phyloP scores from a whole-genome alignment of 1,140 invertebrate species.

The Colletes gigas region DNA sequence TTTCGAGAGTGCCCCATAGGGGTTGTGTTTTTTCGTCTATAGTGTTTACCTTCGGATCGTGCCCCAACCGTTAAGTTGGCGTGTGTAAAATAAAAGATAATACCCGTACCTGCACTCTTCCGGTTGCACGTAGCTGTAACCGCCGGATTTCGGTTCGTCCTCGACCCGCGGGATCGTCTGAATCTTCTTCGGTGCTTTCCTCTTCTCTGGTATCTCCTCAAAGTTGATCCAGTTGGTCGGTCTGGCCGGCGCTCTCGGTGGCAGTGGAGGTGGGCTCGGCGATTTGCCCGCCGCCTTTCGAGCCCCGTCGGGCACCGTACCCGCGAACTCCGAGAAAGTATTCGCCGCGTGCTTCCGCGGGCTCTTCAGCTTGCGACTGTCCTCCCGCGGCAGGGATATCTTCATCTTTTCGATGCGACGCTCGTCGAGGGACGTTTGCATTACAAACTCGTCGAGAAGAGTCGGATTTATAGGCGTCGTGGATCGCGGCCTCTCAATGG shows the following conservation, averaged over 20 bases:
- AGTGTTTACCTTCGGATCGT: too few species aligned
- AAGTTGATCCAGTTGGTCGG: slow-evolving; percentile 90
- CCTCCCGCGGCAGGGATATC: slow-evolving; percentile 86
- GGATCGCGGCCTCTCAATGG: slow-evolving; percentile 92
- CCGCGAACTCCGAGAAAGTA: slow-evolving; percentile 78
- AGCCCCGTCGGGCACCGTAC: slow-evolving; percentile 65
- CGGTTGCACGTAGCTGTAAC: slow-evolving; percentile 89
- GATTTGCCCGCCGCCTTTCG: slow-evolving; percentile 64
- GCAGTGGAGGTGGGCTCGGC: slow-evolving; percentile 79
- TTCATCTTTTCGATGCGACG: slow-evolving; percentile 84
- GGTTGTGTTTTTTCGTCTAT: too few species aligned
- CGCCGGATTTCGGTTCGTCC: slow-evolving; percentile 68
- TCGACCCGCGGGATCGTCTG: slow-evolving; percentile 86
- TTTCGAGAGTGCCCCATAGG: too few species aligned
- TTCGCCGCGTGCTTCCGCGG: slow-evolving; percentile 71
- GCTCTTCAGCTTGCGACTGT: slow-evolving; percentile 79
- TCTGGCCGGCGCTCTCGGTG: slow-evolving; percentile 73
- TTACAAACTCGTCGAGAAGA: slow-evolving; percentile 87
- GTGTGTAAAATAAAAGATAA: slow-evolving; percentile 74
- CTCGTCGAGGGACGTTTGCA: slow-evolving; percentile 75
- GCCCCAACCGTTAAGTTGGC: too few species aligned
- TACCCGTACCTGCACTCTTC: slow-evolving; percentile 91
- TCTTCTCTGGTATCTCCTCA: slow-evolving; percentile 90
- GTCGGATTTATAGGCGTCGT: slow-evolving; percentile 90
- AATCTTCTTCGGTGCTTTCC: slow-evolving; percentile 89